Base-by-base conservation (phyloP, 2,113 vertebrate genomes). In the Trichomycterus rosablanca region DNA sequence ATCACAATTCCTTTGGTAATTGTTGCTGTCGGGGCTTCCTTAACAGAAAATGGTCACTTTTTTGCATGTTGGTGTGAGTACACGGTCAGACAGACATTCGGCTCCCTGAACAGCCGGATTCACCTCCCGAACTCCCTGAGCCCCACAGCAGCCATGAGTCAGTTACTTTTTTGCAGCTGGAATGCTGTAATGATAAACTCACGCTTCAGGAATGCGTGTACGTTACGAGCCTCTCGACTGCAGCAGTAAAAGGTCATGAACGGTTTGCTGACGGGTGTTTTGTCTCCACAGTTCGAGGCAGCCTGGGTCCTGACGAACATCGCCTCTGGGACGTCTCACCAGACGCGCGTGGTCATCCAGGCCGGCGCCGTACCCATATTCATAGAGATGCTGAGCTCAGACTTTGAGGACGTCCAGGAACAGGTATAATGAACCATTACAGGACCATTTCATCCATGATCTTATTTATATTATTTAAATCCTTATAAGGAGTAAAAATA, bases 221-320 rank as follows among this genome's bases (percentile, higher is more conserved):
- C 43, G 32, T 24, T 30, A 30, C 28, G 35, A 67, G 6, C 42
- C 35, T 22, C n/a, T 12, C 8, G 5, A 20, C 28, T 11, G 26
- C 49, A 49, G 58, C 45, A 49, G 19, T 37, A 22, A 19, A 28
- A 51, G 5, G 19, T 51, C 19, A 34, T 19, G 14, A 10, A 15
- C 7, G 6, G 18, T 40, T 20, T 37, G 5, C 5, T 58, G 14
- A 32, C 51, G 0, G 26, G 7, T 50, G 34, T 58, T 75, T 2
- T 74, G 63, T n/a, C 59, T 60, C 63, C 30, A 42, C 66, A 98
- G 96, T 98, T 98, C 80, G 96, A 98, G 80, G 95, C 96, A 62
- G 95, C 96, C 0, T 98, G 96, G 96, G 96, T 97, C 48, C 80
- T 98, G 84, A 98, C 96, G 60, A 98, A 98, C 85, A 98, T 98